A percentile compares a stretch with the other conserved stretches of the same genome.
Conservation (phyloP, 2,797 vertebrate genomes). For the Periparus ater region DNA sequence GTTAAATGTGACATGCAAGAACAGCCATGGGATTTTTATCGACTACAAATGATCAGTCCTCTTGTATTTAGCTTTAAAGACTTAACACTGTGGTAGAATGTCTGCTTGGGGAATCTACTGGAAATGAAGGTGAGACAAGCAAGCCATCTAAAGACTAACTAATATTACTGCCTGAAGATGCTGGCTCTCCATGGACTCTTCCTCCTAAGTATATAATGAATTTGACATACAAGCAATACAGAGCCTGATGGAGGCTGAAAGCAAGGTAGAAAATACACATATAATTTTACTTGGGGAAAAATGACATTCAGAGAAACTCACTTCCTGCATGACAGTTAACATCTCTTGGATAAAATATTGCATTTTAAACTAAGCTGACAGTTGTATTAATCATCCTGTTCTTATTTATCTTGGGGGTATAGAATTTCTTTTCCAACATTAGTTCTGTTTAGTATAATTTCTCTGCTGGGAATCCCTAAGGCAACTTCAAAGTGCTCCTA, state of each 20-base stretch:
- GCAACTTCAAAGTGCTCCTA: neutral
- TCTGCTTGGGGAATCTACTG: neutral
- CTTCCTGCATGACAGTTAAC: neutral
- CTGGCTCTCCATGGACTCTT: neutral
- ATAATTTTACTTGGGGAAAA: neutral
- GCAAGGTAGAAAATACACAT: neutral
- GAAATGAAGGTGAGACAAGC: neutral
- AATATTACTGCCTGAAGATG: neutral
- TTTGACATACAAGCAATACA: neutral
- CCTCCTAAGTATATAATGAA: neutral
- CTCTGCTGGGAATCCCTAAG: neutral
- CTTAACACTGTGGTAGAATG: neutral
- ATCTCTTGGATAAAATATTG: neutral
- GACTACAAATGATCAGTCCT: slow-evolving; percentile 46
- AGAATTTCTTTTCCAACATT: neutral
- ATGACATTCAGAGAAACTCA: neutral
- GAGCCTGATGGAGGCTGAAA: neutral
- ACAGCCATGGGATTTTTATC: slow-evolving; percentile 56
- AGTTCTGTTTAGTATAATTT: neutral
- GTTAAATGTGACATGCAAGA: slow-evolving; percentile 61
- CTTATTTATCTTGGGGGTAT: neutral
- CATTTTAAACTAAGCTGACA: neutral
- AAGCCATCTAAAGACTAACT: neutral
- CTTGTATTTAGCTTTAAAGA: slow-evolving; percentile 15
- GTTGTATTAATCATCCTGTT: neutral